A percentile compares a stretch with the other conserved stretches of the same genome.
phyloP scores from a whole-genome alignment of 2,888 invertebrate genomes.

The Rhogogaster chlorosoma region DNA sequence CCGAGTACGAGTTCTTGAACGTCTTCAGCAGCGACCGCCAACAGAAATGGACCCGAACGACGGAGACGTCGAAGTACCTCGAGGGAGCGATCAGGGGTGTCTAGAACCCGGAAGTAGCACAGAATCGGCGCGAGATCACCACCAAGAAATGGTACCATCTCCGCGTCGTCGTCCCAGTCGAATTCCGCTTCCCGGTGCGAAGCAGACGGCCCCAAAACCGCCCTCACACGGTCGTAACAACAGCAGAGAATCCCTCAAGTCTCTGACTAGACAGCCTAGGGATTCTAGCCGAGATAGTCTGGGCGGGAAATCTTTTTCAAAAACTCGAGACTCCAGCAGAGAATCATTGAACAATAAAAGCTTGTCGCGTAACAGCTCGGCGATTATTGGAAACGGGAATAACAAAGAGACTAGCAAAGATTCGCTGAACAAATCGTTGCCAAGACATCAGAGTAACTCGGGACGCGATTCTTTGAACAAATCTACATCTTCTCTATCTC shows the following conservation, averaged over 20 bases:
- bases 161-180: constrained; percentile 83
- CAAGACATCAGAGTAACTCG: constrained; percentile 68
- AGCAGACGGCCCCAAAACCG: constrained; percentile 83
- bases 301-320: constrained; percentile 67
- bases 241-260: constrained; percentile 73
- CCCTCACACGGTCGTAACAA: constrained; percentile 75
- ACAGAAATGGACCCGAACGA: constrained; percentile 76
- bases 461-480: constrained; percentile 72
- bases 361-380: constrained; percentile 62
- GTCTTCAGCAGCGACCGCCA: constrained; percentile 78
- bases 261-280: constrained; percentile 69
- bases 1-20: constrained; percentile 86
- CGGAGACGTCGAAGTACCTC: constrained; percentile 79
- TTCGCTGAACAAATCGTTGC: constrained; percentile 71
- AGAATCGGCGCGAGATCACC: constrained; percentile 83
- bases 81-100: constrained; percentile 76
- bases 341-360: constrained; percentile 73
- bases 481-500: constrained; percentile 68
- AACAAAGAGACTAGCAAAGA: constrained; percentile 70
- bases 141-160: constrained; percentile 73
- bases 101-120: constrained; percentile 83
- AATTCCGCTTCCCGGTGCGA: constrained; percentile 84
- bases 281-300: constrained; percentile 73
- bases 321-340: constrained; percentile 70
- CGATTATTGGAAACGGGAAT: constrained; percentile 53